Base-by-base conservation (phyloP, 2,888 invertebrate species). In the Agonopterix subpropinquella region DNA sequence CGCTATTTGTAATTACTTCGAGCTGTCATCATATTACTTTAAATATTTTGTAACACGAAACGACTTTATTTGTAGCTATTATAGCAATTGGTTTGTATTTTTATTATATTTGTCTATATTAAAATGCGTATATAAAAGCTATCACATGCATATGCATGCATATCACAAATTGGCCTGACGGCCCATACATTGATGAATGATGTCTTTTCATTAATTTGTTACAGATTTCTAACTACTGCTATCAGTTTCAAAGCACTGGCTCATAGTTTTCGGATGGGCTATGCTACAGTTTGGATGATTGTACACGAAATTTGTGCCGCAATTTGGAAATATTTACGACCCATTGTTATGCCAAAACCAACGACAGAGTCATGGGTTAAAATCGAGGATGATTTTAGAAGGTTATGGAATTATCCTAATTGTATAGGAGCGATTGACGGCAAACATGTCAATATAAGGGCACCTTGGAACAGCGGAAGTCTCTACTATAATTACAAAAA, bases 361-460 rank as follows among this genome's bases (percentile, higher is more conserved):
- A 55, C 52, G 36, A 35, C 18, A 47, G 51, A 53, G 49, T 36
- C 35, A 52, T 49, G 51, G 48, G 46, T 11, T 10, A 48, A 46
- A 48, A 41, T 56, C 45, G 47, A 35, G 8, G 44, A 53, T 43
- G 55, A 54, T 41, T 58, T 58, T 47, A 46, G 41, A 47, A 50
- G 36, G 8, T 9, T 36, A 46, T 59, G 59, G 57, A 50, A 56
- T 51, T 59, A 53, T 15, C 59, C 57, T 41, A 57, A 57, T n/a
- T 50, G 53, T 43, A 50, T 36, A 36, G 36, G 36, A 36, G 36
- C 36, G 8, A 36, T 36, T 36, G 36, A 36, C 36, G 36, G 36
- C 54, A 50, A 44, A 15, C 36, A 43, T 41, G 48, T 48, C 4
- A 41, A 50, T 37, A 51, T 55, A 43, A 43, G 48, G 28, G 51